Evolutionary conservation across 2,888 invertebrate genomes (phyloP), one percentile per base, ranked within the genome.

Genomic region (Unio delphinus): DNA sequence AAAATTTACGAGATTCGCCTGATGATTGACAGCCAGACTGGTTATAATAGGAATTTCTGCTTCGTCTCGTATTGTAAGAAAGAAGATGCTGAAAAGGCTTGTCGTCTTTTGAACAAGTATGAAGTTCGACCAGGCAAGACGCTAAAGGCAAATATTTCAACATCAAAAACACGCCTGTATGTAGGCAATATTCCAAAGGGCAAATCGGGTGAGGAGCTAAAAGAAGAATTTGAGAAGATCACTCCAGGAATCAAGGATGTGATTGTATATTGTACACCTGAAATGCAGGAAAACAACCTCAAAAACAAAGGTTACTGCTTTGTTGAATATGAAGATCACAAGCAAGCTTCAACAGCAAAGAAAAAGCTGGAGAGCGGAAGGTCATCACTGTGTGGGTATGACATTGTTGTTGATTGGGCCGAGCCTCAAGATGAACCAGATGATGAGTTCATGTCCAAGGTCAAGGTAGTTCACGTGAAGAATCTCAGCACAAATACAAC

Each of bases 161-260:
- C 76, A 0, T 72, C 70, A 23, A 76, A 76, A 61, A 69, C 67
- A 55, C 64, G 64, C 55, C 55, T 76, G 45, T 77, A 67, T 69
- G 73, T 77, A 28, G 77, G 77, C 7, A 77, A 77, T 54, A 66
- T 77, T 57, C 74, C 74, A 26, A 77, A 74, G 59, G 66, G 65
- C 7, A 71, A 73, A n/a, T 61, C 67, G 23, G 56, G 20, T 1
- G 71, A 77, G 5, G 72, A 71, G 15, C 34, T 77, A 15, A 57
- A 64, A 17, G 61, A 61, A 20, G 59, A 55, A 18, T 67, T 77
- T 15, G 45, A 63, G 15, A 64, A 70, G 18, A 59, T 63, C 67
- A 66, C 69, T 1, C 66, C 61, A 66, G 77, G 74, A 26, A 69
- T 77, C 4, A 23, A 30, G n/a, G 60, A 70, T 30, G 64, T 66